Evolutionary conservation across 2,797 vertebrate species (phyloP).

Genomic region (Rhabdophis nuchalis): DNA sequence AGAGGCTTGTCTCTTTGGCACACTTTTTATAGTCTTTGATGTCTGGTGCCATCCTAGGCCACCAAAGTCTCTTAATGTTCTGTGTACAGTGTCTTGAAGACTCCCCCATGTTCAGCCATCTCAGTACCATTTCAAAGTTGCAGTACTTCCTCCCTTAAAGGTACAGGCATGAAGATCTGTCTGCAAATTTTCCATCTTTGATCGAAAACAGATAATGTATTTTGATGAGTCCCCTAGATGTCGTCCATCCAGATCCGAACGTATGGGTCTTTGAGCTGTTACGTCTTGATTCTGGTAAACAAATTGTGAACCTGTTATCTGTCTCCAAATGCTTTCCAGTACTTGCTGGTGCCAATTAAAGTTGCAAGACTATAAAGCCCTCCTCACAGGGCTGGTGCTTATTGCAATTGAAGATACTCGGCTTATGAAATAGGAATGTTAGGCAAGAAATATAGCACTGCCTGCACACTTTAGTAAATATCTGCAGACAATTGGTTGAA

Average conservation of each 20-base stretch:
- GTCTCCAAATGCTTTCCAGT: neutral
- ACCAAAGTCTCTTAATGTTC: neutral
- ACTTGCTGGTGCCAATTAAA: neutral
- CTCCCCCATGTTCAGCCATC: neutral
- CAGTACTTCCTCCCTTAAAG: neutral
- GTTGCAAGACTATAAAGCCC: neutral
- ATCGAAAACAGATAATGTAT: neutral
- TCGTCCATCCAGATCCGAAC: neutral
- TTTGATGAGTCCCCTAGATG: neutral
- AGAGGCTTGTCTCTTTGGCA: neutral
- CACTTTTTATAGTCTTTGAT: neutral
- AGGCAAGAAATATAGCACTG: neutral
- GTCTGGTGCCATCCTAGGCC: neutral
- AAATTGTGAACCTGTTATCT: neutral
- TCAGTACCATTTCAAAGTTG: neutral
- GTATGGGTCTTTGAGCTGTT: neutral
- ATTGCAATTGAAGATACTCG: neutral
- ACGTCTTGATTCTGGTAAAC: neutral
- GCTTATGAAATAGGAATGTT: neutral
- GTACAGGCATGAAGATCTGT: neutral
- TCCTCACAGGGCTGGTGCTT: neutral
- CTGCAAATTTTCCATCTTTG: neutral
- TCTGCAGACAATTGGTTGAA: neutral
- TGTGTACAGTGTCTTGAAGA: neutral
- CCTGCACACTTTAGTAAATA: neutral